phyloP scores from a whole-genome alignment of 2,113 vertebrate genomes.

The Eulemur rufifrons region DNA sequence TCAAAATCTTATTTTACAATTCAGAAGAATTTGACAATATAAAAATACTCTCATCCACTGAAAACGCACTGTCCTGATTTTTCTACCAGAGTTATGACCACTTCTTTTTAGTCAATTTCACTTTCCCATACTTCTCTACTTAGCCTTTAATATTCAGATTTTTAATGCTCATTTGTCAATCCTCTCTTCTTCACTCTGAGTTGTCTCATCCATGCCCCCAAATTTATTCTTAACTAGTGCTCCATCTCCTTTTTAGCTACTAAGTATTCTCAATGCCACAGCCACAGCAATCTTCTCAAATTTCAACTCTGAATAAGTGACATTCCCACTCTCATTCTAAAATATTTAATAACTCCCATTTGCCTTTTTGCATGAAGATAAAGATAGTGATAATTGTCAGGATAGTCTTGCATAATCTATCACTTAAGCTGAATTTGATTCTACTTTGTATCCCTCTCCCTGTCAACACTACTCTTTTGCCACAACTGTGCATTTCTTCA shows the following conservation, averaged over 20 bases:
- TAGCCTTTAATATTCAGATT: neutral
- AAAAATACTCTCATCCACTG: neutral
- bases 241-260: neutral
- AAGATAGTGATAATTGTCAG: neutral
- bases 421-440: neutral
- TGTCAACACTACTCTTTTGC: neutral
- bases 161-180: neutral
- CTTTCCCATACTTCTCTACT: neutral
- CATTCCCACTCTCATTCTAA: neutral
- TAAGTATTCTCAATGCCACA: neutral
- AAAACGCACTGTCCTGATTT: neutral
- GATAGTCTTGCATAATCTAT: neutral
- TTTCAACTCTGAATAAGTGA: neutral
- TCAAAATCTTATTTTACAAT: neutral
- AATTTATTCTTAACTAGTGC: neutral
- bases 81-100: neutral
- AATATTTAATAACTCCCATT: neutral
- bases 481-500: neutral
- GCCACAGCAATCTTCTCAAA: neutral
- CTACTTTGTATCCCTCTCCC: accelerated
- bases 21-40: neutral
- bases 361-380: neutral
- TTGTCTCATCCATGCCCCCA: neutral
- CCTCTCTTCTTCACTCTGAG: neutral
- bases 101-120: neutral